Evolutionary conservation across 2,113 vertebrate species (phyloP), one percentile per base, ranked within the genome.

Genomic region (Hoplias malabaricus): DNA sequence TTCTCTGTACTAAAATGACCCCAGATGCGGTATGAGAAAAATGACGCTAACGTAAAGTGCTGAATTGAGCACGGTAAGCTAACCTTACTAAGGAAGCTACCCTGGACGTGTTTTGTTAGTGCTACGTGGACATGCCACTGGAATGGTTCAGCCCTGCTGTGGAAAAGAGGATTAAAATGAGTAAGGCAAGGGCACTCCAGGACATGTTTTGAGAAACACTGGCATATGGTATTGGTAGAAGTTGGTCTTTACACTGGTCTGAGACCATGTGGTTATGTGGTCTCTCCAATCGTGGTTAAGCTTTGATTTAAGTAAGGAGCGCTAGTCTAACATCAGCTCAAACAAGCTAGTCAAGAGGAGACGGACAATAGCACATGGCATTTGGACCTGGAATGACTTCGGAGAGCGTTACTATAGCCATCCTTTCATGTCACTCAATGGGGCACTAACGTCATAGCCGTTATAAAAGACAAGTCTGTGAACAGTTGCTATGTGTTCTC

Each of bases 21-120:
- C n/a, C n/a, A n/a, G n/a, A n/a, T n/a, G n/a, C n/a, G n/a, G n/a
- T n/a, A n/a, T n/a, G n/a, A n/a, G n/a, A n/a, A n/a, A n/a, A n/a
- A n/a, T n/a, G n/a, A n/a, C n/a, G n/a, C n/a, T n/a, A n/a, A n/a
- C n/a, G n/a, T n/a, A n/a, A n/a, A n/a, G n/a, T n/a, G n/a, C n/a
- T n/a, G n/a, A n/a, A n/a, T n/a, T 85, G 86, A 74, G 85, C 82
- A 86, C 83, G 83, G 81, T 78, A 82, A 62, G 46, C 8, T 21
- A 23, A n/a, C 6, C n/a, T 21, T 23, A 8, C n/a, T 23, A 9
- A 21, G 19, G n/a, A 11, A 53, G 23, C 48, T 8, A 53, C 6
- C 5, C 46, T 50, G 19, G 2, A 16, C 43, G 19, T 11, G n/a
- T 19, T 53, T 10, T 53, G 48, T 23, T 2, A 53, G n/a, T 9